Base-by-base conservation (phyloP, 1,140 invertebrate species). In the Hyphantria cunea region DNA sequence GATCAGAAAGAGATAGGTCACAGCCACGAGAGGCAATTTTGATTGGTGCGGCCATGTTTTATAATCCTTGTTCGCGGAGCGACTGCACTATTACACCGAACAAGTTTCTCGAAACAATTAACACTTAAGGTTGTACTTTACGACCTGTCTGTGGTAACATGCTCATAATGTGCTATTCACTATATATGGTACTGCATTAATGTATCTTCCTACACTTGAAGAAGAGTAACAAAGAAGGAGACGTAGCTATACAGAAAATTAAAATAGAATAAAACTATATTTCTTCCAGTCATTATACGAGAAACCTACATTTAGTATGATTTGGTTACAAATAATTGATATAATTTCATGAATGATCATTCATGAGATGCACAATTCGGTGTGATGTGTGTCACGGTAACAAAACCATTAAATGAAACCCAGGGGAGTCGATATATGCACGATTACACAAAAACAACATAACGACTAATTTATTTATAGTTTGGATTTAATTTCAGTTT, bases 401-500 rank as follows among this genome's bases (percentile, higher is more conserved):
- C 42, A 67, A 62, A 71, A 64, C 54, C 42, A 69, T 64, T 61
- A 68, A 76, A 44, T 13, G 11, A 44, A 50, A 76, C 70, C 53
- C 63, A 68, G 73, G 66, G 74, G 69, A 64, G 55, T 61, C 68
- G 66, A 68, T 72, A 72, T 70, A 10, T 7, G n/a, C 5, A 71
- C 60, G 66, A 72, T 72, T 68, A 68, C 70, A 68, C 58, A 71
- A 71, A 77, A 76, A 76, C 69, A 70, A 78, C 70, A 76, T 67
- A 72, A 72, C 62, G 59, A 68, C 64, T 58, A 67, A 72, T 73
- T 76, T 76, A 76, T 80, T 80, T 81, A 79, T 82, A 74, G 66
- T 69, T 68, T 62, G 54, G 61, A 68, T 70, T 86, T 78, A 71
- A 71, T 69, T 71, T 65, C 49, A 70, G 59, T 74, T 70, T 72